Base-by-base conservation (phyloP, 2,888 invertebrate genomes). In the Troides oblongomaculatus region DNA sequence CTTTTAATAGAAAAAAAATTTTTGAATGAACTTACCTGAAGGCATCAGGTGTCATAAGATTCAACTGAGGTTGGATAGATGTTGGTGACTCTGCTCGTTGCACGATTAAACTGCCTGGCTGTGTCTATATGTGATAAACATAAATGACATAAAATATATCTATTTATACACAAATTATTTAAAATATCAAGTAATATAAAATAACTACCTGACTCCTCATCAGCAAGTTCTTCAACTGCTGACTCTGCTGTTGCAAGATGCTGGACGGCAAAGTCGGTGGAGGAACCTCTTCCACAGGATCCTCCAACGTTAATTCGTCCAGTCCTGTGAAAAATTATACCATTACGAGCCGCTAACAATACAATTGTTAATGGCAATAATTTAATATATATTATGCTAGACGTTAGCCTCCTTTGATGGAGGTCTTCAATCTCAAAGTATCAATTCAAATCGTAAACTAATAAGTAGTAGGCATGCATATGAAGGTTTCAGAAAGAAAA, bases 21-120 rank as follows among this genome's bases (percentile, higher is more conserved):
- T 21, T 39, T 7, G 39, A 39, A 39, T 39, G 10, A 8, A 39
- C 57, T 21, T 72, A 79, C 94, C 94, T 75, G 93, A 98, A 98
- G 23, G 97, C 97, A 81, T 97, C 97, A 0, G 98, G 97, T 0
- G 97, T 97, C 95, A 97, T 96, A 39, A 97, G 93, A 79, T 95
- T 97, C 36, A 97, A 87, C 77, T 76, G 92, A 78, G 70, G 84
- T 75, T 79, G 91, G 71, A 80, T 76, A 18, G 78, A 46, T 1
- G 84, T 66, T 2, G 92, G 91, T 0, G 92, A 92, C 69, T 91
- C 91, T 0, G 90, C 81, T 2, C 89, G 82, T 71, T 83, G 84
- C 1, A 80, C 74, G 57, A 90, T 83, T 64, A 91, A 78, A 68
- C 86, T 87, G 75, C 88, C 86, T 1, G 88, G 82, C 74, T 88